Percentiles rank a stretch among this genome's conserved stretches.
phyloP scores from a whole-genome alignment of 2,113 vertebrate species.

The Otolemur garnettii region DNA sequence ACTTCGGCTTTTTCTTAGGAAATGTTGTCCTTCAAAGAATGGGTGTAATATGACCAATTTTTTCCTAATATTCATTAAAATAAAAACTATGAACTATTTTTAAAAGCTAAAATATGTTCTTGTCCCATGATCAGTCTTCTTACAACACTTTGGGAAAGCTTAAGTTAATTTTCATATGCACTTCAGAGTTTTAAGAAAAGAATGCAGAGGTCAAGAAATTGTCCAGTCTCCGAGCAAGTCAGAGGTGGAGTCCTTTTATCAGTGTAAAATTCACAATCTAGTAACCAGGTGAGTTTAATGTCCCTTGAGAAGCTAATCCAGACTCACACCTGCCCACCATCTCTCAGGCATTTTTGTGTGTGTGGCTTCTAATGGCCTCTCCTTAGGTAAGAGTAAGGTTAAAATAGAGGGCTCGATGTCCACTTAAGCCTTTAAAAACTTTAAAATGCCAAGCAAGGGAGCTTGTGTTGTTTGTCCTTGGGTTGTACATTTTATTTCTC shows the following conservation, averaged over 20 bases:
- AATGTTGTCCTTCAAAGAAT: background rate
- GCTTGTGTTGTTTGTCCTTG: constrained; percentile 60
- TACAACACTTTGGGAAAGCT: background rate
- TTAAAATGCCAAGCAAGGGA: constrained; percentile 37
- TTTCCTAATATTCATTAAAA: background rate
- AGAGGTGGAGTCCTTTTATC: background rate
- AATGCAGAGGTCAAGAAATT: background rate
- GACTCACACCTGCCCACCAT: background rate
- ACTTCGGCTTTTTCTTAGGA: background rate
- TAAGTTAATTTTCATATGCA: background rate
- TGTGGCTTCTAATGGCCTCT: background rate
- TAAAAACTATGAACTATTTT: background rate
- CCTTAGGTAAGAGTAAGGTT: background rate
- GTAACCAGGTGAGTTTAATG: background rate
- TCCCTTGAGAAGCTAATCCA: background rate
- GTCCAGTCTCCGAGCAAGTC: background rate
- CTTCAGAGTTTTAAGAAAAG: background rate
- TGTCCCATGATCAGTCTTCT: background rate
- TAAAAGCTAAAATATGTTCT: background rate
- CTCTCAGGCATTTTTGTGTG: background rate
- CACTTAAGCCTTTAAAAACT: constrained; percentile 34
- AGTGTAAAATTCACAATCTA: background rate
- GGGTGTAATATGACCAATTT: background rate
- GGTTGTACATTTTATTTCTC: constrained; percentile 71
- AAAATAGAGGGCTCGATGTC: constrained; percentile 23